Conservation (phyloP, 2,888 invertebrate species). For the Hypselothyrea guttata region DNA sequence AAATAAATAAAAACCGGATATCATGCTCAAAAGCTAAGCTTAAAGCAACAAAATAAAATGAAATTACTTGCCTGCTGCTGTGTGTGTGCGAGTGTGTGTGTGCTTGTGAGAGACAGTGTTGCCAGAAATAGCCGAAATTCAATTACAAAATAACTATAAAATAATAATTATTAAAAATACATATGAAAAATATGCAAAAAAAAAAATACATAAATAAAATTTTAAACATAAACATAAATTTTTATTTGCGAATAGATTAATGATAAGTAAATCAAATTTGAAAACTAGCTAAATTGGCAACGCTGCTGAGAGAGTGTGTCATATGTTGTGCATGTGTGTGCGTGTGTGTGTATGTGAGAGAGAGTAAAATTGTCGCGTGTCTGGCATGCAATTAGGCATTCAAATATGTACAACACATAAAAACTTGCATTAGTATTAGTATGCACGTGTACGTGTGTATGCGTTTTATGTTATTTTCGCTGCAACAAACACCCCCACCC, state of each 20-base stretch:
- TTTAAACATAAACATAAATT: no score
- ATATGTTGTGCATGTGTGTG: conserved; percentile 15
- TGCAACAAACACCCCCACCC: conserved; percentile 22
- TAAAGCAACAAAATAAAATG: conserved; percentile 48
- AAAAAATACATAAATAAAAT: no score
- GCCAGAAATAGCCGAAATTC: no score
- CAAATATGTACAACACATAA: conserved; percentile 35
- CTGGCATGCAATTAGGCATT: conserved; percentile 56
- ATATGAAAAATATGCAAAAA: no score
- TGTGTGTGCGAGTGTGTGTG: conserved; percentile 10
- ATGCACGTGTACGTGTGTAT: conserved; percentile 5
- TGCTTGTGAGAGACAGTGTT: conserved; percentile 22
- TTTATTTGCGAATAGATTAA: no score
- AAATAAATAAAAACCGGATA: conserved; percentile 73
- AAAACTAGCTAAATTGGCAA: no score
- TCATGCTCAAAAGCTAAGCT: conserved; percentile 67
- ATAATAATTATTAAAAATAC: no score
- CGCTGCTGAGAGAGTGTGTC: conserved; percentile 19
- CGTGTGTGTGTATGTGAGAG: conserved; percentile 20
- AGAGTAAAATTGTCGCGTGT: conserved; percentile 47
- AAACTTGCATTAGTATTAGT: conserved; percentile 1
- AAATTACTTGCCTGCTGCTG: conserved; percentile 52
- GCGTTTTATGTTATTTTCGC: conserved; percentile 16
- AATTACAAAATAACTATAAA: no score
- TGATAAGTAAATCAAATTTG: no score